Conservation (phyloP, 92 coral and sea anemone species). For the Hydrozoanthus gracilis region DNA sequence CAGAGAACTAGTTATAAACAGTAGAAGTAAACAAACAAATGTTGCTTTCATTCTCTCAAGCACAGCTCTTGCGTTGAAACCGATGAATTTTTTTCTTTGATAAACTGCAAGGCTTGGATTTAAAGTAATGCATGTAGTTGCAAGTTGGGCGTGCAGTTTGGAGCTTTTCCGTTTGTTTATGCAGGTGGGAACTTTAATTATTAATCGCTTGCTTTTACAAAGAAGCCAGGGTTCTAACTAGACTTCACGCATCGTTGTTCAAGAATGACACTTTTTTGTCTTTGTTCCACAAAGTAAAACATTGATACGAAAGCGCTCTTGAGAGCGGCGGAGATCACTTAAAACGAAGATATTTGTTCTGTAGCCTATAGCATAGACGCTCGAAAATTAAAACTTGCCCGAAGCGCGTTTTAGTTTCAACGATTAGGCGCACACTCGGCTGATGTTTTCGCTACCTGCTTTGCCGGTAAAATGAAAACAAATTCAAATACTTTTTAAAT, state of each 20-base stretch:
- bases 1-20: background rate
- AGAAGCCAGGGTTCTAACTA: background rate
- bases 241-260: background rate
- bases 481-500: too few species aligned
- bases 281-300: background rate
- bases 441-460: too few species aligned
- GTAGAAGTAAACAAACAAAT: background rate
- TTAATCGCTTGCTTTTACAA: background rate
- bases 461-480: too few species aligned
- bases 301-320: too few species aligned
- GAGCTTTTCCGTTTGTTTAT: conserved; percentile 30
- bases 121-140: conserved; percentile 21
- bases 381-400: too few species aligned
- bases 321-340: too few species aligned
- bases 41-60: background rate
- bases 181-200: conserved; percentile 36
- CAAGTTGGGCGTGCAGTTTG: conserved; percentile 20
- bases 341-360: too few species aligned
- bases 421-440: too few species aligned
- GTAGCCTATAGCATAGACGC: too few species aligned
- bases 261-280: background rate
- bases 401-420: too few species aligned
- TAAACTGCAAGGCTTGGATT: background rate
- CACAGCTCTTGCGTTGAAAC: background rate
- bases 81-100: background rate